These are phyloP conservation scores for Melospiza georgiana DNA, from an alignment of 2,113 vertebrate species.

Conservation along the genomic window DNA sequence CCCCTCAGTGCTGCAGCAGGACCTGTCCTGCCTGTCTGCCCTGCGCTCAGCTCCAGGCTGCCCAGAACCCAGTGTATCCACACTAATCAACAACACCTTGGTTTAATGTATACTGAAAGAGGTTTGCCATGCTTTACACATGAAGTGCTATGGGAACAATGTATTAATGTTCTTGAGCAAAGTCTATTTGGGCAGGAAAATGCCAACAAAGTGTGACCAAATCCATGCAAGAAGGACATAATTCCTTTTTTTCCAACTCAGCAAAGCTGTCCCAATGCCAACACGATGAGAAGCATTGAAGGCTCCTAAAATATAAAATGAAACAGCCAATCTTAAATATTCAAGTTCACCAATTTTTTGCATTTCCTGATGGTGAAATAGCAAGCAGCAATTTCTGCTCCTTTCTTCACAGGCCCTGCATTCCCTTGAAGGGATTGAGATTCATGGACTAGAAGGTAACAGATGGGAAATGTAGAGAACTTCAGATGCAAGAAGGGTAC, in stretches of 20 bases:
- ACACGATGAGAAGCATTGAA: not conserved
- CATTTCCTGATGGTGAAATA: not conserved
- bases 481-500: not conserved
- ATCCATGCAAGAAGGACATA: not conserved
- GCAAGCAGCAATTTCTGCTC: not conserved
- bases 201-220: fast-evolving
- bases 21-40: not conserved
- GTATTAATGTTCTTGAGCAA: not conserved
- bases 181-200: not conserved
- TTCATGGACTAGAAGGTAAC: not conserved
- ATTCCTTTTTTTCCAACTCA: not conserved
- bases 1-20: not conserved
- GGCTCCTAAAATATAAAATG: not conserved
- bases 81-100: not conserved
- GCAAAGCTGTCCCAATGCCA: not conserved
- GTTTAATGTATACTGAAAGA: not conserved
- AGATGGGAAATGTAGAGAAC: not conserved
- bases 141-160: not conserved
- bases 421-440: not conserved
- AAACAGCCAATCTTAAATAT: not conserved
- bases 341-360: not conserved
- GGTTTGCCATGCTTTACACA: not conserved
- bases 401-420: not conserved
- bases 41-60: not conserved
- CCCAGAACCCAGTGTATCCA: not conserved